Evolutionary conservation across 2,113 vertebrate genomes (phyloP).

Genomic region (Ptychochromis oligacanthus): DNA sequence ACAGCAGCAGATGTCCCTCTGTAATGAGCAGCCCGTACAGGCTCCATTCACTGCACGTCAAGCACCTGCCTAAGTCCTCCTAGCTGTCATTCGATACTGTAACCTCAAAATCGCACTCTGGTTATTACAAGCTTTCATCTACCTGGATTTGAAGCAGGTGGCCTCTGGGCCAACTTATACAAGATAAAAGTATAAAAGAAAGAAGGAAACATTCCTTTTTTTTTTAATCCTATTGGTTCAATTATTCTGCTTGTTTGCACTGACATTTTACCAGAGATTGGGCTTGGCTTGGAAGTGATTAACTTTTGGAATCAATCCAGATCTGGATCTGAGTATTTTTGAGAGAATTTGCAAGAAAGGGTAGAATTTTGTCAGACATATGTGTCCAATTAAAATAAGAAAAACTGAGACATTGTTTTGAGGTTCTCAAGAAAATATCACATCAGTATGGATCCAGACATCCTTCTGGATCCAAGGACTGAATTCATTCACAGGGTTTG

Average conservation of each 20-base stretch:
- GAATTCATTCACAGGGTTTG: not conserved
- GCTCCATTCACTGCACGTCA: slow-evolving; percentile 65
- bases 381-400: not conserved
- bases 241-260: not conserved
- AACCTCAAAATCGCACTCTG: slow-evolving; percentile 58
- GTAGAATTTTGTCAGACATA: not conserved
- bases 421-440: not conserved
- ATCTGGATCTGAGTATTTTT: not conserved
- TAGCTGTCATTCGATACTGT: slow-evolving; percentile 69
- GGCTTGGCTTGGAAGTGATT: not conserved
- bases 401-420: not conserved
- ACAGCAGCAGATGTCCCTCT: slow-evolving; percentile 81
- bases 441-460: not conserved
- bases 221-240: not conserved
- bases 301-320: not conserved
- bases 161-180: not conserved
- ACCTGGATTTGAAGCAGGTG: slow-evolving; percentile 48
- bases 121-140: slow-evolving; percentile 45
- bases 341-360: not conserved
- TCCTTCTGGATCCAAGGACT: not conserved
- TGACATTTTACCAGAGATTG: not conserved
- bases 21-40: slow-evolving; percentile 71
- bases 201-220: not conserved
- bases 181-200: not conserved
- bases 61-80: slow-evolving; percentile 69